phyloP scores from a whole-genome alignment of 2,888 invertebrate species.

The Trilocha varians region DNA sequence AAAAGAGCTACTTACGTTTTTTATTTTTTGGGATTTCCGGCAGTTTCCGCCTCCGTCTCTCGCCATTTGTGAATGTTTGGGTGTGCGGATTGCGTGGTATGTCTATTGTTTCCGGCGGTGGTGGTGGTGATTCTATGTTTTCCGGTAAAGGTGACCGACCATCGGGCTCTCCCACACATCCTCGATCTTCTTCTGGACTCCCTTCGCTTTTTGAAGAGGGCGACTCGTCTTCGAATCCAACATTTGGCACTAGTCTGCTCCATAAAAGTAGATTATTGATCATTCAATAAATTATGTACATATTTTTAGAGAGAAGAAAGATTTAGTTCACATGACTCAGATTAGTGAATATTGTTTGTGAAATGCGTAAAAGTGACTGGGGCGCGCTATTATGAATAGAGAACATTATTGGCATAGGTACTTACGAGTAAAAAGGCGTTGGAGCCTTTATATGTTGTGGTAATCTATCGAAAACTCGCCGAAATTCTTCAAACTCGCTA shows the following conservation, averaged over 20 bases:
- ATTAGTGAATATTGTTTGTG: slow-evolving; percentile 12
- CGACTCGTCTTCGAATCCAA: slow-evolving; percentile 85
- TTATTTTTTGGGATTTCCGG: slow-evolving; percentile 93
- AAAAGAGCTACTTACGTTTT: slow-evolving; percentile 78
- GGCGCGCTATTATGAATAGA: neutral
- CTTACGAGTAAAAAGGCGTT: slow-evolving; percentile 93
- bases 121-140: slow-evolving; percentile 36
- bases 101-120: slow-evolving; percentile 37
- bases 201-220: slow-evolving; percentile 84
- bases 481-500: slow-evolving; percentile 94
- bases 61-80: slow-evolving; percentile 57
- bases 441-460: slow-evolving; percentile 85
- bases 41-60: slow-evolving; percentile 84
- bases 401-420: slow-evolving; percentile 27
- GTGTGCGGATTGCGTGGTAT: slow-evolving; percentile 48
- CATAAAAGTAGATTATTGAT: neutral
- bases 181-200: slow-evolving; percentile 76
- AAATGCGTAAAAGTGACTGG: slow-evolving; percentile 6
- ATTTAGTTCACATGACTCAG: slow-evolving; percentile 22
- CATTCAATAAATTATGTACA: slow-evolving; percentile 6
- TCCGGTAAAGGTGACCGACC: slow-evolving; percentile 22
- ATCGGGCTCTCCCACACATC: slow-evolving; percentile 74
- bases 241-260: slow-evolving; percentile 86
- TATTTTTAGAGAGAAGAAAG: neutral
- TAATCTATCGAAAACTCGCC: slow-evolving; percentile 86